Evolutionary conservation across 2,113 vertebrate genomes (phyloP), one percentile per base, ranked within the genome.

Genomic region (Neolamprologus longior): DNA sequence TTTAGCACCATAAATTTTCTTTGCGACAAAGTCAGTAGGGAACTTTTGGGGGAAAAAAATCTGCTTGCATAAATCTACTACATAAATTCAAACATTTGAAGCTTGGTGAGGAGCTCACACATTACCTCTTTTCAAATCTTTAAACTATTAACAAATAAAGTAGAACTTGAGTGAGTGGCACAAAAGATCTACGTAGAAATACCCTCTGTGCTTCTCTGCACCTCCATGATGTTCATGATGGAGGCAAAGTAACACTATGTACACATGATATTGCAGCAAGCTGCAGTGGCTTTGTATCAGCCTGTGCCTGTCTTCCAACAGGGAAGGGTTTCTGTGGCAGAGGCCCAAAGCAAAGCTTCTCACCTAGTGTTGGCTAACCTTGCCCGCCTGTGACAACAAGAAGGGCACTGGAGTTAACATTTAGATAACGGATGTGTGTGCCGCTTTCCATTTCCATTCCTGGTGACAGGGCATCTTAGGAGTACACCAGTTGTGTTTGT

Each of bases 361-460:
- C 89, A 71, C 83, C 90, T 50, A 24, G 82, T 83, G 88, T 92
- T 89, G 92, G 93, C 94, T 93, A 92, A 94, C 93, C 93, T 90
- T 79, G 50, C 91, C 93, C 55, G 88, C 80, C 94, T 95, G 92
- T 96, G 95, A 96, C 95, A 96, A 94, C 93, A 95, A 88, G 88
- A 95, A 93, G 93, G 92, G 89, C 95, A 93, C 92, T 81, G 96
- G 90, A 95, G 96, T 96, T 96, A 96, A 96, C 96, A 96, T 96
- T 96, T 96, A 95, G 96, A 96, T 95, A 96, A 96, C 95, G 90
- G 95, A 96, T 95, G 96, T 95, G 95, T 95, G 91, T 94, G 94
- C 90, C 83, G 50, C 89, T 94, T 96, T 94, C 90, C 58, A 95
- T 97, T 96, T 93, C 94, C 94, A 93, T 95, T 95, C 92, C 87